Conservation (phyloP, 2,888 invertebrate species). For the Pseudeuparius sepicola region DNA sequence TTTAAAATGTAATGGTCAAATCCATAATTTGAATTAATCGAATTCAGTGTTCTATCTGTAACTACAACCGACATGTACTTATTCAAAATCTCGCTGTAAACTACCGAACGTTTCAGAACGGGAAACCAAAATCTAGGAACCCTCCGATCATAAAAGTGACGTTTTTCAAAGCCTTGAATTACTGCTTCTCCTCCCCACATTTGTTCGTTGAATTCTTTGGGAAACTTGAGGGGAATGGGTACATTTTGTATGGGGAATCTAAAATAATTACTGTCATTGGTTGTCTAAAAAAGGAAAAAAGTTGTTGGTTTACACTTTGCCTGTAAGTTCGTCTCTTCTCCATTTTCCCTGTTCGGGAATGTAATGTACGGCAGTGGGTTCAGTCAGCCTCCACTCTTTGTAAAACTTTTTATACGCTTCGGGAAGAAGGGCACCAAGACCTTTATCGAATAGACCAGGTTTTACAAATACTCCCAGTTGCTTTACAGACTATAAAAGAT, state of each 20-base stretch:
- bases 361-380: constrained; percentile 55
- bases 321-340: constrained; percentile 61
- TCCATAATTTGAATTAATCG: constrained; percentile 85
- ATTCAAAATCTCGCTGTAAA: constrained; percentile 85
- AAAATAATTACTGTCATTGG: constrained; percentile 19
- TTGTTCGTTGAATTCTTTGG: constrained; percentile 71
- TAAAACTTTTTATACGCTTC: constrained; percentile 78
- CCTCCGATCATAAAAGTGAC: constrained; percentile 48
- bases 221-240: constrained; percentile 65
- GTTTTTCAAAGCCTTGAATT: constrained; percentile 74
- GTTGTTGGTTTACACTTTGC: constrained; percentile 49
- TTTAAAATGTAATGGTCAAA: constrained; percentile 91
- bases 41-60: constrained; percentile 70
- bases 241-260: constrained; percentile 63
- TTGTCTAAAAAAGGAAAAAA: neutral
- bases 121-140: constrained; percentile 88
- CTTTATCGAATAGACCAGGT: constrained; percentile 46
- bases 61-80: constrained; percentile 72
- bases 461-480: constrained; percentile 31
- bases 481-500: constrained; percentile 31
- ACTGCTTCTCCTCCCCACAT: constrained; percentile 97
- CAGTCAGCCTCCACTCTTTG: constrained; percentile 67
- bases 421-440: constrained; percentile 60
- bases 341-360: constrained; percentile 64
- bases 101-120: constrained; percentile 61